A percentile compares a stretch with the other conserved stretches of the same genome.
These are phyloP conservation scores for Apamea sordens DNA, from an alignment of 2,888 invertebrate genomes.

Conservation along the genomic window DNA sequence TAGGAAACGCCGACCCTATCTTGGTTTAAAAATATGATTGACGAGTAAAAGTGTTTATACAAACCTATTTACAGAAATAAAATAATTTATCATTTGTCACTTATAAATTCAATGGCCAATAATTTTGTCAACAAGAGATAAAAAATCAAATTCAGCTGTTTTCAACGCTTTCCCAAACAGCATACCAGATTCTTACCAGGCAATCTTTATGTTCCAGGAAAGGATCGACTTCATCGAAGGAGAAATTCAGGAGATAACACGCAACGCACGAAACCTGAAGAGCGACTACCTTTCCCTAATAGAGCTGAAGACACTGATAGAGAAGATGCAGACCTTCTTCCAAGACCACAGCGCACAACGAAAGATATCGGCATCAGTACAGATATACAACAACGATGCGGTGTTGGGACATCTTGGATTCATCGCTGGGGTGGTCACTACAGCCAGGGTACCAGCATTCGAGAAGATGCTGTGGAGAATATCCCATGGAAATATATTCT, in stretches of 20 bases:
- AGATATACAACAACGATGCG: constrained; percentile 85
- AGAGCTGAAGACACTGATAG: constrained; percentile 85
- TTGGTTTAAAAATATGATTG: no score
- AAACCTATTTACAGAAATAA: no score
- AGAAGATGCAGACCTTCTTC: constrained; percentile 87
- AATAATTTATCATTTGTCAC: no score
- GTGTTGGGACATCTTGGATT: constrained; percentile 86
- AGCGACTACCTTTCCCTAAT: constrained; percentile 85
- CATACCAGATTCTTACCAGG: background rate
- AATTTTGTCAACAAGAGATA: background rate
- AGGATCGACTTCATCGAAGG: constrained; percentile 89
- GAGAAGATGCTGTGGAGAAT: constrained; percentile 89
- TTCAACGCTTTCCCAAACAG: background rate
- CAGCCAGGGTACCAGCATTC: constrained; percentile 83
- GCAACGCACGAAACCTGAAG: constrained; percentile 86
- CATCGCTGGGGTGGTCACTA: constrained; percentile 87
- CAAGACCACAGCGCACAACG: constrained; percentile 91
- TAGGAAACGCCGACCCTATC: no score
- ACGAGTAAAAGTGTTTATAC: no score
- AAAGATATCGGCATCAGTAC: constrained; percentile 86
- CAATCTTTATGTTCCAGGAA: constrained; percentile 78
- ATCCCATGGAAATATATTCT: constrained; percentile 88
- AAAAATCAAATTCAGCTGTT: background rate
- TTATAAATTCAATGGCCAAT: background rate
- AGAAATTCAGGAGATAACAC: constrained; percentile 88